Base-by-base conservation (phyloP, 2,113 vertebrate species). In the Alethe castanea region DNA sequence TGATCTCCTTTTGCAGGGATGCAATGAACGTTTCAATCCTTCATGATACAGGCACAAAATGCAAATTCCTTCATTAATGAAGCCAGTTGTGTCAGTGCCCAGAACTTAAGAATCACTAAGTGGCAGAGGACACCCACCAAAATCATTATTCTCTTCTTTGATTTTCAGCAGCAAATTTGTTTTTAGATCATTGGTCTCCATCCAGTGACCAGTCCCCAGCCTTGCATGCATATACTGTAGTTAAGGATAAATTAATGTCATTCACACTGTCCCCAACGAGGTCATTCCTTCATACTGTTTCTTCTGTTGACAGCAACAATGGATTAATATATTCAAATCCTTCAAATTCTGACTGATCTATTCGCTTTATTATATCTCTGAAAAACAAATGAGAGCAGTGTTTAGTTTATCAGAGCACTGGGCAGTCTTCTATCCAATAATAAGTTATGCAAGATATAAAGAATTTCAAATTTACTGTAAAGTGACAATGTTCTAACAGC, bases 291-390 rank as follows among this genome's bases (percentile, higher is more conserved):
- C 99, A 99, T 99, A 99, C 98, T 2, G 99, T 98, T 97, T 99
- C 99, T 93, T 99, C 99, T 11, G 98, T 97, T 94, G 99, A 98
- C 83, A 99, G 98, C 98, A 99, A 98, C 96, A 99, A 97, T 3
- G 99, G 99, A 96, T 99, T 99, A 97, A 99, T 99, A 96, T 99
- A 99, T 97, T 99, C 99, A 69, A 99, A 99, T 82, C 99, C 99
- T 97, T 99, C 99, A 69, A 99, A 99, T 94, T 99, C 99, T 0
- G 99, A 99, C 98, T 99, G 99, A 98, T 99, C 99, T 97, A 99
- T 99, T 98, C 99, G 98, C 97, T 99, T 99, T 92, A 99, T 99
- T 97, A 98, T 98, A 72, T 99, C 99, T 97, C 99, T 99, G 98
- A 25, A 94, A 90, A 95, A 92, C 22, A 81, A 74, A 59, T 0